A percentile compares a stretch with the other conserved stretches of the same genome.
Evolutionary conservation across 2,797 vertebrate genomes (phyloP).

Genomic region (Sus cebifrons): DNA sequence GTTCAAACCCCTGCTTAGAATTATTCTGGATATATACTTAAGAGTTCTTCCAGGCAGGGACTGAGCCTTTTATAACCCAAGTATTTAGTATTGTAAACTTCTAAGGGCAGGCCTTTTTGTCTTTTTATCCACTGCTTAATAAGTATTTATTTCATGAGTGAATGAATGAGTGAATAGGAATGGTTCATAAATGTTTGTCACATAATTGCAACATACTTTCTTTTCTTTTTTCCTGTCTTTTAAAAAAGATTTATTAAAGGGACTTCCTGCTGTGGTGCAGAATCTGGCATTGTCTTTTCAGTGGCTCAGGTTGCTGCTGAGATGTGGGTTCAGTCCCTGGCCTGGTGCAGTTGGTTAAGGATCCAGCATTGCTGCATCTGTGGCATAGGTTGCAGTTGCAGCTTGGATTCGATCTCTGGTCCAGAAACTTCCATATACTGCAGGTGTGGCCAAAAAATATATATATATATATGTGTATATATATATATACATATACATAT

Average conservation of each 20-base stretch:
- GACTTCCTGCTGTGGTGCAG: no score
- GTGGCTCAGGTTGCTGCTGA: background rate
- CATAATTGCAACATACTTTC: background rate
- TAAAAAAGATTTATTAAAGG: slow-evolving; percentile 45
- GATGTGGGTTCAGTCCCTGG: background rate
- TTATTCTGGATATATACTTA: background rate
- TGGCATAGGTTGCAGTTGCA: no score
- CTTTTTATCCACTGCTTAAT: slow-evolving; percentile 25
- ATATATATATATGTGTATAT: no score
- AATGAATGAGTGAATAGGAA: slow-evolving; percentile 28
- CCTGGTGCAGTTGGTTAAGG: no score
- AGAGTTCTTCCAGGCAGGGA: background rate
- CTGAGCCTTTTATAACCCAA: slow-evolving; percentile 46
- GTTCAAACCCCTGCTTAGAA: background rate
- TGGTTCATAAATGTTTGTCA: slow-evolving; percentile 48
- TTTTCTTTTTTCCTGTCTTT: background rate
- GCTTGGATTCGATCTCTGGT: no score
- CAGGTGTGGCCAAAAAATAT: no score
- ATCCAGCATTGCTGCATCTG: no score
- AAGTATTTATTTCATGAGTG: slow-evolving; percentile 44
- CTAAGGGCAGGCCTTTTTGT: slow-evolving; percentile 12
- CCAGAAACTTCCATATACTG: no score
- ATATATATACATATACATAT: background rate
- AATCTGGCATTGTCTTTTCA: no score
- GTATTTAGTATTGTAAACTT: slow-evolving; percentile 49